Conservation (phyloP, 2,888 invertebrate species). For the Chrysodeixis includens region DNA sequence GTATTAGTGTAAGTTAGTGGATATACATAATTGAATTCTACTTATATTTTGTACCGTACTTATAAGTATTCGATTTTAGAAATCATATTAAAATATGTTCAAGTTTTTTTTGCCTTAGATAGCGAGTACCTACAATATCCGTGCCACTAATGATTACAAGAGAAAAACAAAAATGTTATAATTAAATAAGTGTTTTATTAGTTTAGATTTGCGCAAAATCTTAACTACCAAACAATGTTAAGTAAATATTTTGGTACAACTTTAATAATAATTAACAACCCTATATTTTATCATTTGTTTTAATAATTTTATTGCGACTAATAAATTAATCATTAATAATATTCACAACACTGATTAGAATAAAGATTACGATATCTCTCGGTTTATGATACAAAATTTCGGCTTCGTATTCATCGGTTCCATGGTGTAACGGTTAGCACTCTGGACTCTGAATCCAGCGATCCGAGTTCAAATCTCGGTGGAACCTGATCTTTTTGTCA, state of each 20-base stretch:
- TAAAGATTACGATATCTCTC: background rate
- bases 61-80: too few species aligned
- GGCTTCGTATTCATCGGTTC: constrained; percentile 63
- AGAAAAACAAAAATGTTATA: too few species aligned
- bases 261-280: background rate
- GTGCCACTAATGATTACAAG: too few species aligned
- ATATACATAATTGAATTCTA: too few species aligned
- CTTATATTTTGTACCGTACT: too few species aligned
- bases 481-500: constrained; percentile 89
- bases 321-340: background rate
- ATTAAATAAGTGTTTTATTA: too few species aligned
- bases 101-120: too few species aligned
- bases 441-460: constrained; percentile 95
- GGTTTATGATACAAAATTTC: constrained; percentile 57
- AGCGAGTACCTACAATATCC: too few species aligned
- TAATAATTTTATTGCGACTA: background rate
- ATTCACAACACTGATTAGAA: background rate
- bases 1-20: too few species aligned
- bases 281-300: background rate
- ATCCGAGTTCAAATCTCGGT: constrained; percentile 95
- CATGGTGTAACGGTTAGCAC: constrained; percentile 93
- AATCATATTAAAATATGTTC: too few species aligned
- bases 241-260: too few species aligned
- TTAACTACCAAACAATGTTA: background rate
- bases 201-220: too few species aligned